phyloP scores from a whole-genome alignment of 2,113 vertebrate species.

The Sigmodon hispidus region DNA sequence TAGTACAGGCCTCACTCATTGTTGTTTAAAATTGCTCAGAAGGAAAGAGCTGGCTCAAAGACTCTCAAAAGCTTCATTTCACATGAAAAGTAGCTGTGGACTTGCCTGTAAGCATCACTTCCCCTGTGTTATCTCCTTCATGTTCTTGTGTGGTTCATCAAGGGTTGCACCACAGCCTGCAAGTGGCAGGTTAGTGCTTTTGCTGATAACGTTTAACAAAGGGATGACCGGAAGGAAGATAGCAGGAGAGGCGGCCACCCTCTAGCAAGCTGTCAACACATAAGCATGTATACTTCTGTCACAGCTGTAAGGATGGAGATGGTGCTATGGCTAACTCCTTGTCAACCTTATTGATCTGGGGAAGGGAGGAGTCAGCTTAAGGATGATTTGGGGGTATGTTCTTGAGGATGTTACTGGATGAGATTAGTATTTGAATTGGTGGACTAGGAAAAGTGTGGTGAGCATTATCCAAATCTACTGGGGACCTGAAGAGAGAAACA shows the following conservation, averaged over 20 bases:
- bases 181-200: neutral
- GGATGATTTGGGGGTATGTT: neutral
- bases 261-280: neutral
- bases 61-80: neutral
- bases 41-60: neutral
- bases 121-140: neutral
- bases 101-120: neutral
- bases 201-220: neutral
- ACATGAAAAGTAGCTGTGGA: neutral
- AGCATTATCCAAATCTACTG: too few relatives aligned
- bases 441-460: neutral
- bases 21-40: neutral
- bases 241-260: neutral
- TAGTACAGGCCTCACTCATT: neutral
- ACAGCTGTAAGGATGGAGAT: conserved; percentile 26
- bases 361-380: neutral
- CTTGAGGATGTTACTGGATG: neutral
- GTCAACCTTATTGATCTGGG: neutral
- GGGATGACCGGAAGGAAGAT: neutral
- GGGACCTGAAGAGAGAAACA: neutral
- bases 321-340: neutral
- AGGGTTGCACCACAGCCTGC: neutral
- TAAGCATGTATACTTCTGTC: neutral
- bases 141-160: neutral
- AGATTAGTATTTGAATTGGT: neutral